phyloP scores from a whole-genome alignment of 2,797 vertebrate genomes.

The Anguilla megastoma region DNA sequence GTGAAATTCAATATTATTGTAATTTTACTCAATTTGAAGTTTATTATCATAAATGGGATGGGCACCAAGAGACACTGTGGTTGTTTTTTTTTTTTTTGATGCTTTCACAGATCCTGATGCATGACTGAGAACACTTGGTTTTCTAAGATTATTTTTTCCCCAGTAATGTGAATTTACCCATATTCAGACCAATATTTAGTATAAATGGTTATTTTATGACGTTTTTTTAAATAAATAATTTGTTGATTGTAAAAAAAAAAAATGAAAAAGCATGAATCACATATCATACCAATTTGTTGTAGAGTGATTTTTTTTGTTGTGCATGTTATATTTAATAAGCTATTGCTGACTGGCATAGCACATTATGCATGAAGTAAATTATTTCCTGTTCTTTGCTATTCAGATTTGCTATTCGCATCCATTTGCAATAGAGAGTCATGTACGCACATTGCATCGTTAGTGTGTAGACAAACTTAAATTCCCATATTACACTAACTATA shows the following conservation, averaged over 20 bases:
- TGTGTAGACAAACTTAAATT: not conserved
- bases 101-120: not conserved
- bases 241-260: not conserved
- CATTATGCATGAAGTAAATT: not conserved
- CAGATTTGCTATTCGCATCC: not conserved
- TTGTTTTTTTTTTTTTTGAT: too few species aligned
- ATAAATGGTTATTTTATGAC: not conserved
- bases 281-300: too few species aligned
- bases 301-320: too few species aligned
- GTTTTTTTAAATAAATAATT: not conserved
- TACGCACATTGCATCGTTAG: not conserved
- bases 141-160: not conserved
- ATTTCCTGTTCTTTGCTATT: not conserved
- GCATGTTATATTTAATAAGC: not conserved
- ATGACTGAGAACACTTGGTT: too few species aligned
- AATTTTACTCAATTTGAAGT: not conserved
- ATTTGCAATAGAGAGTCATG: not conserved
- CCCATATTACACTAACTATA: not conserved
- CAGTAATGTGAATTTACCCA: not conserved
- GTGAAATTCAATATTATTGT: not conserved
- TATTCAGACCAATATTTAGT: not conserved
- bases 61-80: not conserved
- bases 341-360: not conserved
- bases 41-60: not conserved
- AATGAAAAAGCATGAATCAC: too few species aligned